These are phyloP conservation scores for Bothrops jararaca DNA, from an alignment of 2,113 vertebrate genomes.

Conservation along the genomic window DNA sequence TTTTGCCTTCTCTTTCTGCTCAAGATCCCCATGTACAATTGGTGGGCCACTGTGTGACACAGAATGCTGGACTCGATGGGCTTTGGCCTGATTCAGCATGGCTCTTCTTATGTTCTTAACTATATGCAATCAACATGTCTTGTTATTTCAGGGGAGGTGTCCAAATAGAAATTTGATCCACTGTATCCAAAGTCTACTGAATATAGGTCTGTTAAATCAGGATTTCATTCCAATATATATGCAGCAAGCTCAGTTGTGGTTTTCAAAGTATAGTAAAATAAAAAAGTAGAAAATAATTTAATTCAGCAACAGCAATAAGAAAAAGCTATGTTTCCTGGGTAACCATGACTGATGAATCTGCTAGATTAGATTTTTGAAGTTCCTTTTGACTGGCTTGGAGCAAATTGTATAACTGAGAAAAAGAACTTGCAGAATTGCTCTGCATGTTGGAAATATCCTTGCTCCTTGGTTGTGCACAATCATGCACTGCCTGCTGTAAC, in stretches of 20 bases:
- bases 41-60: too few relatives aligned
- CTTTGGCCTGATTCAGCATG: too few relatives aligned
- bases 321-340: accelerated
- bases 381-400: slow-evolving; percentile 71
- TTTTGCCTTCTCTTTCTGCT: too few relatives aligned
- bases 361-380: slow-evolving; percentile 28
- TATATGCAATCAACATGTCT: neutral
- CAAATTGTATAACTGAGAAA: slow-evolving; percentile 77
- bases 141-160: neutral
- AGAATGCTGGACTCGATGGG: too few relatives aligned
- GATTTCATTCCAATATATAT: accelerated
- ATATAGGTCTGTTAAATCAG: neutral
- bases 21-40: too few relatives aligned
- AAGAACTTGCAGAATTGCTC: slow-evolving; percentile 57
- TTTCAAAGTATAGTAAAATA: slow-evolving; percentile 25
- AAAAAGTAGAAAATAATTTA: neutral
- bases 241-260: slow-evolving; percentile 24
- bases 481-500: slow-evolving; percentile 80
- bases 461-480: slow-evolving; percentile 72
- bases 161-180: neutral
- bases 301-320: neutral
- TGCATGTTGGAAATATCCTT: neutral
- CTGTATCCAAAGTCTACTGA: neutral
- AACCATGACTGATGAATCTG: neutral
- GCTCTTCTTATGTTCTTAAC: too few relatives aligned